Conservation (phyloP, 2,888 invertebrate species). For the Pollenia griseotomentosa region DNA sequence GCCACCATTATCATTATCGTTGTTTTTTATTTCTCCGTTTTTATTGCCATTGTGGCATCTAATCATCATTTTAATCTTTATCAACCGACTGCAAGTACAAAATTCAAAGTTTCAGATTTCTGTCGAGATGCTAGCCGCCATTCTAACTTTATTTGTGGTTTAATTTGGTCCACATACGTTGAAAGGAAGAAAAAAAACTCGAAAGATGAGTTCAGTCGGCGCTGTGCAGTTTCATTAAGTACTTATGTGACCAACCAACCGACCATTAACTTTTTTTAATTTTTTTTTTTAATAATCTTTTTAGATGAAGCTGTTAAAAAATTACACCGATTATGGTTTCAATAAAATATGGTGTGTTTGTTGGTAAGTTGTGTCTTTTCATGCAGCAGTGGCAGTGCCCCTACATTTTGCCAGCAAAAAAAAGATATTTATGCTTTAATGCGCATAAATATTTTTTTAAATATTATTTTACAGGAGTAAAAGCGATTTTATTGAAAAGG, state of each 20-base stretch:
- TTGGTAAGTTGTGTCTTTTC: constrained; percentile 9
- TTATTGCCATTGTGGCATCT: constrained; percentile 50
- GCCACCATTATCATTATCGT: constrained; percentile 46
- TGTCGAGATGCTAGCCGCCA: background rate
- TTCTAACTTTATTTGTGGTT: background rate
- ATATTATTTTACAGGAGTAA: too few species aligned
- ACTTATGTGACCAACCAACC: constrained; percentile 16
- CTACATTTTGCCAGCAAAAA: background rate
- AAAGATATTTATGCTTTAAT: too few species aligned
- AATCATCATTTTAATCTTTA: constrained; percentile 62
- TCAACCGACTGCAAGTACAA: constrained; percentile 36
- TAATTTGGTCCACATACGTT: constrained; percentile 24
- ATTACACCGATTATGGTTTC: constrained; percentile 56
- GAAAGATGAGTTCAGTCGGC: background rate
- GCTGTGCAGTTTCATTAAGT: constrained; percentile 37
- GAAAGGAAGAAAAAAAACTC: background rate
- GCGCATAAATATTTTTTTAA: too few species aligned
- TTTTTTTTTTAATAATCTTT: constrained; percentile 45
- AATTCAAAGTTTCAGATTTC: background rate
- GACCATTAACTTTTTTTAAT: constrained; percentile 42
- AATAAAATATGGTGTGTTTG: constrained; percentile 8
- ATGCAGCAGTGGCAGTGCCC: background rate
- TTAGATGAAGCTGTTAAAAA: constrained; percentile 64
- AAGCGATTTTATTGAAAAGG: too few species aligned
- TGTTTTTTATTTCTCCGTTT: constrained; percentile 10